Evolutionary conservation across 2,797 vertebrate species (phyloP), one percentile per base, ranked within the genome.

Genomic region (Microctenopoma stevenorrisi): DNA sequence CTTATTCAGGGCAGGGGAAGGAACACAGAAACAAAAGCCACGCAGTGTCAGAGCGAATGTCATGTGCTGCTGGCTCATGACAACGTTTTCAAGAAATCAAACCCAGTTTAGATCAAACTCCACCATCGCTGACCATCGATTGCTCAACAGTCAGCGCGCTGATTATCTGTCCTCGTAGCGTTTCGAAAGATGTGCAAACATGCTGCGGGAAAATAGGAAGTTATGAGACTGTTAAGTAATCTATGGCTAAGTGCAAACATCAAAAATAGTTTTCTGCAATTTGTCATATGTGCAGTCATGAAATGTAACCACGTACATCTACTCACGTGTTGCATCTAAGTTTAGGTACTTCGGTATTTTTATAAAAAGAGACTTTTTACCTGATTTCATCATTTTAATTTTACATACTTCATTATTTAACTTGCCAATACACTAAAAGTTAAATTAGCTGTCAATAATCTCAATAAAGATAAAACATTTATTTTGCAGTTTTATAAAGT

Each of bases 151-250:
- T 68, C 71, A 73, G 66, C 59, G 3, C 57, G 30, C 53, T 67
- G 67, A 79, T 70, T 65, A 71, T 64, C 68, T 72, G 80, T 64
- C 50, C 67, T 33, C 61, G 63, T 69, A n/a, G 68, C 18, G 60
- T 88, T 76, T 68, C 8, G 25, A 86, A 83, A 88, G 54, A 72
- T 5, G 16, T 4, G 35, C 55, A 79, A 76, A 70, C 76, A 77
- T 75, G 78, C 54, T 55, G 12, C 11, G 5, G 10, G 53, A 64
- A 76, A 67, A 79, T 5, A 37, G 55, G 79, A 88, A 81, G 78
- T 74, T 69, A 51, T 37, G 12, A n/a, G 8, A 57, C 22, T 22
- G 22, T 22, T 22, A 22, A 22, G 22, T 22, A 22, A 22, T 22
- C 22, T 22, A 22, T 22, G 22, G 22, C 22, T 22, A 22, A 22